A percentile compares a stretch with the other conserved stretches of the same genome.
Conservation (phyloP, 1,140 invertebrate genomes). For the Hylyphantes graminicola region DNA sequence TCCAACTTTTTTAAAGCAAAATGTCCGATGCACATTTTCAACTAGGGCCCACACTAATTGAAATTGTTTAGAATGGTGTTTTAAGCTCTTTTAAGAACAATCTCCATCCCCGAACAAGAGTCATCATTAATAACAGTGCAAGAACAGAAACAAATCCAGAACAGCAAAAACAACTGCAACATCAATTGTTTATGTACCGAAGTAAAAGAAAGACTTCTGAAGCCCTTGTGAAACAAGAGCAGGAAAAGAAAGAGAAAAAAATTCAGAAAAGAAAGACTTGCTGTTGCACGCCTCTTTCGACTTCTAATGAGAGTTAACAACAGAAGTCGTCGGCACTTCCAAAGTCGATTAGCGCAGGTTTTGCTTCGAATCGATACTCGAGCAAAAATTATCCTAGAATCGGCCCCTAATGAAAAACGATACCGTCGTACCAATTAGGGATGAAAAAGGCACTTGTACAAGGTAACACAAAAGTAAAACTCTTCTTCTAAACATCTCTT, state of each 20-base stretch:
- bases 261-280: background rate
- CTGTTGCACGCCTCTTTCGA: slow-evolving; percentile 40
- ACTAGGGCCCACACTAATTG: no score
- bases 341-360: slow-evolving; percentile 48
- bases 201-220: background rate
- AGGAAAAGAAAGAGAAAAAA: background rate
- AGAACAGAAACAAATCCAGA: no score
- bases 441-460: slow-evolving; percentile 56
- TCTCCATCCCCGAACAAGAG: no score
- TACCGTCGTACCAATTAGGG: slow-evolving; percentile 44
- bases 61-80: background rate
- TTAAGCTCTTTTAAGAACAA: no score
- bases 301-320: slow-evolving; percentile 56
- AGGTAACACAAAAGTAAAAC: slow-evolving; percentile 47
- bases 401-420: slow-evolving; percentile 50
- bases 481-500: slow-evolving; percentile 7
- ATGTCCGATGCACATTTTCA: no score
- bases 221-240: background rate
- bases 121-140: no score
- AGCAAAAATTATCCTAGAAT: slow-evolving; percentile 43
- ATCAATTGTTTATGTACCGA: no score
- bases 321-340: slow-evolving; percentile 47
- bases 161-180: no score
- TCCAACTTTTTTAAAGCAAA: no score
- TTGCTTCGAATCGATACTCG: slow-evolving; percentile 38